phyloP scores from a whole-genome alignment of 2,797 vertebrate genomes.

The Cryptoprocta ferox region DNA sequence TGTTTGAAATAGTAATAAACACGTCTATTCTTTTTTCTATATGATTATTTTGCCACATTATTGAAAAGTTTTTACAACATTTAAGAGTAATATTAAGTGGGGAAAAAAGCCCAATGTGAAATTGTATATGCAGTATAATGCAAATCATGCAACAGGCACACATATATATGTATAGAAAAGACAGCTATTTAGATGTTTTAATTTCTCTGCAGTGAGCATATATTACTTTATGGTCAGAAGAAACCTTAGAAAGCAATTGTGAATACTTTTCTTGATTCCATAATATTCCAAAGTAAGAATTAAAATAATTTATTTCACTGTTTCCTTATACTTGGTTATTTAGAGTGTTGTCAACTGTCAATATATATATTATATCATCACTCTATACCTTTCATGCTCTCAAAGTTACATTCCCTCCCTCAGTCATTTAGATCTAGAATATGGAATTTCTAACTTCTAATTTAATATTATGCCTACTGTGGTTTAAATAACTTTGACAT shows the following conservation, averaged over 20 bases:
- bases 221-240: neutral
- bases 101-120: constrained; percentile 10
- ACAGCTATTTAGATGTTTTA: neutral
- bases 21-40: neutral
- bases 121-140: neutral
- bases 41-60: neutral
- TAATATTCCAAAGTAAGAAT: neutral
- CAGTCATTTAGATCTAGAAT: neutral
- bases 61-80: constrained; percentile 14
- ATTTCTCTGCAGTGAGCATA: neutral
- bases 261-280: constrained; percentile 28
- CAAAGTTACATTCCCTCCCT: neutral
- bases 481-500: neutral
- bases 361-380: neutral
- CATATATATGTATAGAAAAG: neutral
- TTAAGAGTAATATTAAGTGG: neutral
- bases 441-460: constrained; percentile 27
- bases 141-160: neutral
- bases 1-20: neutral
- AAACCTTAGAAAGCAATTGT: neutral
- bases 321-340: neutral
- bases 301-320: constrained; percentile 11
- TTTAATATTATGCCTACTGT: neutral
- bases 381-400: neutral
- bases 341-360: neutral